phyloP scores from a whole-genome alignment of 2,888 invertebrate species.

The Leuctra nigra region DNA sequence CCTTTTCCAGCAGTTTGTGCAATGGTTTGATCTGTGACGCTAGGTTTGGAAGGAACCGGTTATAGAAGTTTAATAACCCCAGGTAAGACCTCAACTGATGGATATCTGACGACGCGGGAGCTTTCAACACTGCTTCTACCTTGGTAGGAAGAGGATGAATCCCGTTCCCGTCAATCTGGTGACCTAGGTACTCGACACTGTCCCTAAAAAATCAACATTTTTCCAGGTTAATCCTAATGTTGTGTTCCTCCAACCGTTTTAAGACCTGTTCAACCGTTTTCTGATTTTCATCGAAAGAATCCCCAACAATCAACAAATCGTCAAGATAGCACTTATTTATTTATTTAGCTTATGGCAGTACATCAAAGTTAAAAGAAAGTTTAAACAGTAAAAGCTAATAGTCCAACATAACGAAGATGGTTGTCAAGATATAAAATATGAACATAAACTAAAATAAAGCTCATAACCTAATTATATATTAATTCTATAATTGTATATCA shows the following conservation, averaged over 20 bases:
- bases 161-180: conserved; percentile 4
- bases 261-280: conserved; percentile 21
- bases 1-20: background rate
- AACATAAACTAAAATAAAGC: too few relatives aligned
- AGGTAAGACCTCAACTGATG: conserved; percentile 21
- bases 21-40: conserved; percentile 19
- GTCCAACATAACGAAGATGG: too few relatives aligned
- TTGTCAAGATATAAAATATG: too few relatives aligned
- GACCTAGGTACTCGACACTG: conserved; percentile 5
- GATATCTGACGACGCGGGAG: conserved; percentile 13
- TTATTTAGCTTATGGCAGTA: too few relatives aligned
- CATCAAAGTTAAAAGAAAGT: too few relatives aligned
- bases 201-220: background rate
- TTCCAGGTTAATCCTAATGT: conserved; percentile 2
- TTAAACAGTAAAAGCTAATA: too few relatives aligned
- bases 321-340: conserved; percentile 28
- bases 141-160: conserved; percentile 13
- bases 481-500: too few relatives aligned
- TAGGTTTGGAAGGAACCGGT: conserved; percentile 13
- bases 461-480: too few relatives aligned
- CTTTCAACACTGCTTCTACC: conserved; percentile 15
- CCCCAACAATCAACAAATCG: conserved; percentile 26
- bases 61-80: conserved; percentile 23
- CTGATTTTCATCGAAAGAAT: conserved; percentile 20
- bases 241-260: background rate